A percentile compares a stretch with the other conserved stretches of the same genome.
Evolutionary conservation across 2,888 invertebrate genomes (phyloP).

Genomic region (Caenorhabditis imperialis): DNA sequence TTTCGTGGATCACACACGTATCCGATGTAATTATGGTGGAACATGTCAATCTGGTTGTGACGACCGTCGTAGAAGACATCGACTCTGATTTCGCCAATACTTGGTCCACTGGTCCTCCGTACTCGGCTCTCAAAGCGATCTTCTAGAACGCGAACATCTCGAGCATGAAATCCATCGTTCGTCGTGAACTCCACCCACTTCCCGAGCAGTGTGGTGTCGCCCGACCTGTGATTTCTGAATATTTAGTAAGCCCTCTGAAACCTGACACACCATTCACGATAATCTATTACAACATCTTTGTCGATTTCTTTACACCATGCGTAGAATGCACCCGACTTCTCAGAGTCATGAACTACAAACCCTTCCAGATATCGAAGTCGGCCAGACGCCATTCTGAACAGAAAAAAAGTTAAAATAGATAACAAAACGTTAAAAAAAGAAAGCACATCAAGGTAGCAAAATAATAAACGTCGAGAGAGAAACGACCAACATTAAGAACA

Average conservation of each 20-base stretch:
- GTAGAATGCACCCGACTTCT: background rate
- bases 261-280: constrained; percentile 13
- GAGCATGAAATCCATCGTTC: background rate
- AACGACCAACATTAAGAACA: too few relatives aligned
- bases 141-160: constrained; percentile 2
- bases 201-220: background rate
- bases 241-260: too few relatives aligned
- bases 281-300: constrained; percentile 7
- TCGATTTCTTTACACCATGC: background rate
- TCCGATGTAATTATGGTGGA: constrained; percentile 13
- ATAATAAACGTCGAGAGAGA: too few relatives aligned
- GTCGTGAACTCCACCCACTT: background rate
- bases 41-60: constrained; percentile 1
- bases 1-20: constrained; percentile 5
- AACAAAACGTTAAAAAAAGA: too few relatives aligned
- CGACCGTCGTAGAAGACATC: background rate
- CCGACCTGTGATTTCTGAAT: too few relatives aligned
- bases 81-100: background rate
- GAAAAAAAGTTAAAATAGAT: too few relatives aligned
- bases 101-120: too few relatives aligned
- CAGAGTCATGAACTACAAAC: background rate
- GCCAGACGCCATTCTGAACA: too few relatives aligned
- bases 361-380: background rate
- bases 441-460: too few relatives aligned
- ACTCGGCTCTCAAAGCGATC: too few relatives aligned